These are phyloP conservation scores for Stictonetta naevosa DNA, from an alignment of 2,113 vertebrate genomes.

Conservation along the genomic window DNA sequence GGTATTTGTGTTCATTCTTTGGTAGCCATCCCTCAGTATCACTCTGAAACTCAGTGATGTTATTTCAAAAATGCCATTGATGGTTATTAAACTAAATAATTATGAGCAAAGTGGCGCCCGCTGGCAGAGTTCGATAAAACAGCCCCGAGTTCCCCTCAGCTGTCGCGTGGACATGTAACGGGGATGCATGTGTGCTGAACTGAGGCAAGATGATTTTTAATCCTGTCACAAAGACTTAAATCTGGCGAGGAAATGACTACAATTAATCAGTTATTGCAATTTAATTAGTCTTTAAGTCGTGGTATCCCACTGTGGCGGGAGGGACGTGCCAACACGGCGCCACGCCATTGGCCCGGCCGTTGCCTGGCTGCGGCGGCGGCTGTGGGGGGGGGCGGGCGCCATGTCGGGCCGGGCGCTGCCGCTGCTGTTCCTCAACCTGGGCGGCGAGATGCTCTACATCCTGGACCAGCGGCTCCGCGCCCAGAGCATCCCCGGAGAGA, in stretches of 20 bases:
- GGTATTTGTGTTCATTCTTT: rapidly evolving
- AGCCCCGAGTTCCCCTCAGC: rapidly evolving
- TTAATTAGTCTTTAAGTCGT: no score
- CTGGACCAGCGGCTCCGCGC: slow-evolving; percentile 93
- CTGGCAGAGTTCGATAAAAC: rapidly evolving
- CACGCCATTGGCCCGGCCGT: slow-evolving; percentile 77
- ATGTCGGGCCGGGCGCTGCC: slow-evolving; percentile 91
- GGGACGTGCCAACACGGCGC: slow-evolving; percentile 76
- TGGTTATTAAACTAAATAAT: no score
- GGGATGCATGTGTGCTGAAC: neutral
- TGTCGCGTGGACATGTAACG: rapidly evolving
- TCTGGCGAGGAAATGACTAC: no score
- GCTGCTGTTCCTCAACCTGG: slow-evolving; percentile 94
- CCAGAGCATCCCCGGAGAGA: slow-evolving; percentile 93
- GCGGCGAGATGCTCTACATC: slow-evolving; percentile 97
- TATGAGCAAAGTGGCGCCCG: rapidly evolving
- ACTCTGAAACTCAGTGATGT: rapidly evolving
- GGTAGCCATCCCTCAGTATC: neutral
- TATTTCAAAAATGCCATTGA: rapidly evolving
- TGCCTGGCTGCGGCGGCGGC: slow-evolving; percentile 61
- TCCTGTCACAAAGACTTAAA: no score
- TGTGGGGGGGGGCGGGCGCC: neutral
- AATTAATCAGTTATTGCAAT: no score
- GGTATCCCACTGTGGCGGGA: no score
- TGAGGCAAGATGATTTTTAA: neutral